These are phyloP conservation scores for Augochlora pura DNA, from an alignment of 1,140 invertebrate species.

Conservation along the genomic window DNA sequence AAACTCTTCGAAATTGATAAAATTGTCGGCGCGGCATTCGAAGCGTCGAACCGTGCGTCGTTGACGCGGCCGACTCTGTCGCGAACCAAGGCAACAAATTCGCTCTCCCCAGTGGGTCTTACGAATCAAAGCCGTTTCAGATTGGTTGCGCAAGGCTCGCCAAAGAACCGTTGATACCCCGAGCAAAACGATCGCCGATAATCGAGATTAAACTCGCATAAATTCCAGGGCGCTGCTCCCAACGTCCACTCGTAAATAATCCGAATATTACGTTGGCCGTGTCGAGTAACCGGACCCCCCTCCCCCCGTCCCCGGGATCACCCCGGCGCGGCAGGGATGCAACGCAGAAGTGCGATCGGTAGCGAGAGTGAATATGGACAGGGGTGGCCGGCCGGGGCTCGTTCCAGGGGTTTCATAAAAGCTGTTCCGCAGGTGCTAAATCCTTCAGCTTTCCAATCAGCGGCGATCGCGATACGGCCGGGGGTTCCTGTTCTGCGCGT, in stretches of 20 bases:
- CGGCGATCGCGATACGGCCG: slow-evolving; percentile 26
- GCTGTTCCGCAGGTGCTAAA: slow-evolving; percentile 53
- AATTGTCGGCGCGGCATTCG: too few species aligned
- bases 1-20: too few species aligned
- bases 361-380: slow-evolving; percentile 1
- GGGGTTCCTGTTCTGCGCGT: not conserved
- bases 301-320: not conserved
- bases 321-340: not conserved
- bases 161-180: not conserved
- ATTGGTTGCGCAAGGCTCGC: too few species aligned
- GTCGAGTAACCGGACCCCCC: not conserved
- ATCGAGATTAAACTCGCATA: slow-evolving; percentile 10
- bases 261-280: slow-evolving; percentile 44
- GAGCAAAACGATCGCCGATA: not conserved
- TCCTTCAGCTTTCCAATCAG: slow-evolving; percentile 60
- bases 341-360: slow-evolving; percentile 36
- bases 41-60: too few species aligned
- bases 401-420: slow-evolving; percentile 50
- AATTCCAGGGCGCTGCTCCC: not conserved
- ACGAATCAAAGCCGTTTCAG: too few species aligned
- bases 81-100: too few species aligned
- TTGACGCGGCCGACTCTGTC: too few species aligned
- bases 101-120: too few species aligned
- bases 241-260: slow-evolving; percentile 41
- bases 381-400: not conserved